Base-by-base conservation (phyloP, 2,113 vertebrate species). In the Neolamprologus falcicula region DNA sequence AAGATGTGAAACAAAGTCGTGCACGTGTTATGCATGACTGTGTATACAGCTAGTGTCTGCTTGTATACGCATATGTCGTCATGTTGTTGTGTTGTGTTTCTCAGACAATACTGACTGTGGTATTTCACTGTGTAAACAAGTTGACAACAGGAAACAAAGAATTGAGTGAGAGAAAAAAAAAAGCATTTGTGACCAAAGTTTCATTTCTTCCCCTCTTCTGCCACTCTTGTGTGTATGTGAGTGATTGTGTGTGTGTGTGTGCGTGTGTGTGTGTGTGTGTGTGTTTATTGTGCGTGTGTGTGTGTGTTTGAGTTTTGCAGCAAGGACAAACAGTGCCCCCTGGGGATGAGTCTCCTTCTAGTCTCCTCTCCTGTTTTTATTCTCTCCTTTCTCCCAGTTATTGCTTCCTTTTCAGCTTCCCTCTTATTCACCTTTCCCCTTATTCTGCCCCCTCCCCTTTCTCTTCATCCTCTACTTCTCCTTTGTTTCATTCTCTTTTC, bases 261-360 rank as follows among this genome's bases (percentile, higher is more conserved):
- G 59, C 0, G 2, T 9, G 17, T 2, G 50, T 52, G 2, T 10
- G 52, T 1, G 42, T 6, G 16, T 16, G 16, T 5, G 9, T 11
- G 9, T 4, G n/a, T 45, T 47, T 16, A 47, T 47, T 54, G 53
- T 24, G 21, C 1, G 0, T 50, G 9, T 52, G 50, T 42, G 53
- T 84, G 24, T 68, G 76, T 24, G 17, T 84, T 52, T 79, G 21
- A n/a, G 4, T 35, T 73, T 81, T 66, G 26, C 86, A 86, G 84
- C 88, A 87, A 95, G 95, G 96, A 93, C 94, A 95, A 96, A 96
- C 94, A 96, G 90, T 95, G 96, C 96, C 96, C 95, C 95, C 96
- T 96, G 94, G 95, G 95, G 96, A 95, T 94, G 91, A 93, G 71
- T 94, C 86, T 92, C 84, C 85, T 89, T 86, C 81, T 40, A 54